phyloP scores from a whole-genome alignment of 2,113 vertebrate species.

The Proterorhinus semilunaris region DNA sequence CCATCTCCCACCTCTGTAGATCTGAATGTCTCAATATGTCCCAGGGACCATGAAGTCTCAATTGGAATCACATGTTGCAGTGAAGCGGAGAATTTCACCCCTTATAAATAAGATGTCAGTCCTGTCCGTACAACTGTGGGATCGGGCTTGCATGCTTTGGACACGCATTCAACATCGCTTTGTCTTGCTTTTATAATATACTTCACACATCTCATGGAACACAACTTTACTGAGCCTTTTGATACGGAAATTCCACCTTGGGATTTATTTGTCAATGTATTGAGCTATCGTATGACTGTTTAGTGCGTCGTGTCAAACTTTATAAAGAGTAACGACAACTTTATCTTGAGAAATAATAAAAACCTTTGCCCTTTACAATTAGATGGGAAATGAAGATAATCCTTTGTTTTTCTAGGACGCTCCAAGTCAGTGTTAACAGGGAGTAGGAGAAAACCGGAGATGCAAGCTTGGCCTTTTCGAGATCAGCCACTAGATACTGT shows the following conservation, averaged over 20 bases:
- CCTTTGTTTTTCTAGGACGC: constrained; percentile 51
- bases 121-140: constrained; percentile 10
- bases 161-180: background rate
- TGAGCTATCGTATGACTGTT: constrained; percentile 37
- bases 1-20: constrained; percentile 67
- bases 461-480: constrained; percentile 26
- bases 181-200: constrained; percentile 10
- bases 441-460: constrained; percentile 36
- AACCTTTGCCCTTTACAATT: constrained; percentile 36
- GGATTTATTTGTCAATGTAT: constrained; percentile 52
- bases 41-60: constrained; percentile 63
- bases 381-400: constrained; percentile 52
- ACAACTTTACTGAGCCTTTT: constrained; percentile 24
- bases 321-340: constrained; percentile 50
- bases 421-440: constrained; percentile 45
- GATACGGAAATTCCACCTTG: constrained; percentile 3
- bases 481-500: constrained; percentile 43
- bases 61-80: constrained; percentile 77
- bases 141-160: constrained; percentile 4
- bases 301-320: constrained; percentile 47
- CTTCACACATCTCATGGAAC: constrained; percentile 1
- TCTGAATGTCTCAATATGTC: constrained; percentile 70
- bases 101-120: constrained; percentile 71
- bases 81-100: constrained; percentile 55
- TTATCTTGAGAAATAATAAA: constrained; percentile 39